A percentile compares a stretch with the other conserved stretches of the same genome.
Evolutionary conservation across 2,797 vertebrate genomes (phyloP).

Genomic region (Catharus ustulatus): DNA sequence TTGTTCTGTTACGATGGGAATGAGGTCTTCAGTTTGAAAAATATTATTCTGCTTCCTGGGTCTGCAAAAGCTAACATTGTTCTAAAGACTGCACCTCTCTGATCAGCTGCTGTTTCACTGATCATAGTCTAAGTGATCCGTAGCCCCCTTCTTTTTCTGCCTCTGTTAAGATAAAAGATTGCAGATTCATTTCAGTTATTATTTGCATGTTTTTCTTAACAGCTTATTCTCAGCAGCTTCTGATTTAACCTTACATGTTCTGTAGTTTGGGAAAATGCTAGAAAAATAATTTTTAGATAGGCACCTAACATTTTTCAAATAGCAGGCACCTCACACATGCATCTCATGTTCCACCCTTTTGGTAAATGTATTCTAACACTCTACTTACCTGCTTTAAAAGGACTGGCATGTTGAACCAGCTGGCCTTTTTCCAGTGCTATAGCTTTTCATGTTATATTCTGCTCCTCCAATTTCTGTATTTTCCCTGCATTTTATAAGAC

Average conservation of each 20-base stretch:
- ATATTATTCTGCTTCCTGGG: conserved; percentile 34
- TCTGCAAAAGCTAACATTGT: conserved; percentile 26
- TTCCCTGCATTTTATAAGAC: conserved; percentile 14
- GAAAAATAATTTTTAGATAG: not conserved
- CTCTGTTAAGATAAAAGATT: conserved; percentile 24
- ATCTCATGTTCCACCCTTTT: conserved; percentile 29
- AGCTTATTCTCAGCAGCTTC: conserved; percentile 2
- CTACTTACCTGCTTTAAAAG: conserved; percentile 62
- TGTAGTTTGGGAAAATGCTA: not conserved
- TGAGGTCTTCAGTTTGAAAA: conserved; percentile 34
- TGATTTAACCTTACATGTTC: not conserved
- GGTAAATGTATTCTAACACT: conserved; percentile 54
- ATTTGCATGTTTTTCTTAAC: conserved; percentile 30
- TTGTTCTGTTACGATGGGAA: not conserved
- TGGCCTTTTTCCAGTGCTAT: conserved; percentile 32
- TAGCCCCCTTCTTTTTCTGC: conserved; percentile 13
- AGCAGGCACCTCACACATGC: not conserved
- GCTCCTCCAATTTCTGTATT: conserved; percentile 24
- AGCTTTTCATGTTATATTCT: conserved; percentile 54
- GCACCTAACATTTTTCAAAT: conserved; percentile 26
- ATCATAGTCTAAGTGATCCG: conserved; percentile 20
- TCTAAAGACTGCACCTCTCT: conserved; percentile 41
- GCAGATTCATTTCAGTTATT: conserved; percentile 8
- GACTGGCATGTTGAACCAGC: conserved; percentile 41
- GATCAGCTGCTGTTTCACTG: conserved; percentile 41